These are phyloP conservation scores for Oxytorus armatus DNA, from an alignment of 2,888 invertebrate genomes.

Conservation along the genomic window DNA sequence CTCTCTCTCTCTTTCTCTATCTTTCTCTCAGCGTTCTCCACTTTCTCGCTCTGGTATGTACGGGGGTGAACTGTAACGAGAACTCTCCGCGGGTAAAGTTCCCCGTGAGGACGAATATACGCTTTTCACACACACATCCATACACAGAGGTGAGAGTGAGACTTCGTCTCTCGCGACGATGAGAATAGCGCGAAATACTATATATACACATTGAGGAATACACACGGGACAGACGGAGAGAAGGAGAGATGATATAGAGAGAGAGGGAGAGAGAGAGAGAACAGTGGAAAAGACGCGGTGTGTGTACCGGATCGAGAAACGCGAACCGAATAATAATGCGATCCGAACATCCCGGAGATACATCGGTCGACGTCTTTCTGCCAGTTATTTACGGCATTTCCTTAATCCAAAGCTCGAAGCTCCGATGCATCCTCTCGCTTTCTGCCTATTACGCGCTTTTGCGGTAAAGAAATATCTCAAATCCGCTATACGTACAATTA, in stretches of 20 bases:
- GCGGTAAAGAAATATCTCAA: constrained; percentile 22
- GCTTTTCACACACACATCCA: neutral
- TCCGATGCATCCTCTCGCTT: constrained; percentile 58
- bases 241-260: constrained; percentile 44
- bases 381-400: constrained; percentile 79
- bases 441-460: constrained; percentile 25
- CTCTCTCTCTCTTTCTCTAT: too few relatives aligned
- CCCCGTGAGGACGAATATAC: constrained; percentile 48
- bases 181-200: constrained; percentile 64
- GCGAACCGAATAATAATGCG: constrained; percentile 80
- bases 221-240: constrained; percentile 51
- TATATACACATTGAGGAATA: constrained; percentile 59
- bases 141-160: constrained; percentile 25
- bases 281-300: constrained; percentile 63
- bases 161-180: constrained; percentile 45
- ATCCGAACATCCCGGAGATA: constrained; percentile 79
- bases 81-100: constrained; percentile 58
- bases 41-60: constrained; percentile 36
- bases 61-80: constrained; percentile 54
- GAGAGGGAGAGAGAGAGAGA: constrained; percentile 50
- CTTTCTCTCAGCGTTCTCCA: constrained; percentile 25
- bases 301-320: constrained; percentile 73
- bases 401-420: constrained; percentile 74
- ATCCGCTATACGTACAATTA: constrained; percentile 24
- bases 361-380: constrained; percentile 78